Base-by-base conservation (phyloP, 2,888 invertebrate species). In the Caradrina kadenii region DNA sequence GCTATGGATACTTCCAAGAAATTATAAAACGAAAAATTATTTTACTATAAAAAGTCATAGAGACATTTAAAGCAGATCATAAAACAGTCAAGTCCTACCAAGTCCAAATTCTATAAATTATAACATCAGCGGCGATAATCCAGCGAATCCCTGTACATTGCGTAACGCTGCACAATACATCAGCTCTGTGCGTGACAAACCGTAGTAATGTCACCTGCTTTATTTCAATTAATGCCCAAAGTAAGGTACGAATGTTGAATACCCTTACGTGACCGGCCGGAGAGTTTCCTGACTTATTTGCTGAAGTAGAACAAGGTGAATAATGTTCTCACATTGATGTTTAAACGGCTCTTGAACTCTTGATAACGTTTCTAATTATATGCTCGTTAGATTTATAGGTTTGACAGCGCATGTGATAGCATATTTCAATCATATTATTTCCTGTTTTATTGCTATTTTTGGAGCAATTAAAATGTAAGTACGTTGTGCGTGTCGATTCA, bases 141-240 rank as follows among this genome's bases (percentile, higher is more conserved):
- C 67, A 13, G 13, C 6, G 54, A 49, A 76, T 72, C 73, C 75
- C 19, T 5, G 49, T 42, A 68, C 53, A 48, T 70, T 63, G 60
- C 35, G 60, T 62, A 74, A 62, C 53, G 59, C 19, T 62, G 52
- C 70, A 76, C 81, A 81, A 87, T 89, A 88, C 83, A 87, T 89
- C 86, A 87, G 42, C 67, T 53, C 53, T 72, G 86, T 91, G 90
- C 93, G 93, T 93, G 92, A 88, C 90, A 84, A 80, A 75, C 56
- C 69, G 83, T 87, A 88, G 85, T 92, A 90, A 91, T 81, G 89
- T 87, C 89, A 88, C 87, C 87, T 86, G 87, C 83, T 91, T 91
- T 89, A 91, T 93, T 90, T 92, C 91, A 92, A 92, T 92, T 92
- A 91, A 86, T 87, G 82, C 87, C 84, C 72, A 70, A 87, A 87